Evolutionary conservation across 2,797 vertebrate species (phyloP), one percentile per base, ranked within the genome.

Genomic region (Danio kyathit): DNA sequence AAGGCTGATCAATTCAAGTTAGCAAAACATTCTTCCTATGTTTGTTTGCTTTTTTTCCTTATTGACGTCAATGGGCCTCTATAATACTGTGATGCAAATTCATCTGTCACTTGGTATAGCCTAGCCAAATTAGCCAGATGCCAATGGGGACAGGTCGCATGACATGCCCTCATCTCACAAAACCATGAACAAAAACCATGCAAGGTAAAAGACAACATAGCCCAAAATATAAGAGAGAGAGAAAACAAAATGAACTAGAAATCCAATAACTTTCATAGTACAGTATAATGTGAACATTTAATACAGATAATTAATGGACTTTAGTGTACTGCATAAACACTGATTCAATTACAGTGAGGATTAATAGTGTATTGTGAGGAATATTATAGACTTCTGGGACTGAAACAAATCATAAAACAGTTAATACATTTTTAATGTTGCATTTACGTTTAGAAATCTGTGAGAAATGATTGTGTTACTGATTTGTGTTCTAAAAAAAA

Each of bases 111-210:
- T 74, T 12, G 43, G 43, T 74, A 74, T 13, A 74, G 21, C 56
- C 72, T 59, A 74, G 72, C 71, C 71, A 60, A 74, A 48, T 59
- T 57, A 60, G 19, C 56, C 72, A 74, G 72, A 60, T 74, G 72
- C 72, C 72, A 60, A 48, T 38, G 60, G 56, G 56, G 72, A 74
- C 56, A 46, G 56, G 8, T 38, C 46, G 56, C 72, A 74, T 74
- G 72, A 48, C 43, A 60, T 46, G 56, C 13, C 72, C 43, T 74
- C 72, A 48, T 60, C 72, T 13, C 56, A 71, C 9, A 60, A 48
- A 60, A 59, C 71, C 56, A 74, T 10, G 8, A 60, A 60, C 17
- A 59, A 74, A 29, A 29, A n/a, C 5, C 59, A 59, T 60, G 54
- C 41, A 60, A 74, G 56, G 14, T 60, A 56, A 41, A 69, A 52